phyloP scores from a whole-genome alignment of 2,888 invertebrate genomes.

The Unio delphinus region DNA sequence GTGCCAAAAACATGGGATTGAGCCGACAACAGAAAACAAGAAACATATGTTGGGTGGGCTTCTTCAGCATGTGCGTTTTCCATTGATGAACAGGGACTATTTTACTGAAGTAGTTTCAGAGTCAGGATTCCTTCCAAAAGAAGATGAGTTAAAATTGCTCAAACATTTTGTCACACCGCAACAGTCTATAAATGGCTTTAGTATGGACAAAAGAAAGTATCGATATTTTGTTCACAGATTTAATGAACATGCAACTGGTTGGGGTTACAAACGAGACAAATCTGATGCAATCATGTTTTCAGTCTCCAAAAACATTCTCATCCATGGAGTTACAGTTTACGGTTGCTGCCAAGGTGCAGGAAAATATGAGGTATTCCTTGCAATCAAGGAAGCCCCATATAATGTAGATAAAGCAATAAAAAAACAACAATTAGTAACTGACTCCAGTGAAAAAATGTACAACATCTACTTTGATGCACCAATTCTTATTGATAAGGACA shows the following conservation, averaged over 20 bases:
- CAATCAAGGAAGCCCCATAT: slow-evolving; percentile 7
- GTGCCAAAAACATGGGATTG: slow-evolving; percentile 20
- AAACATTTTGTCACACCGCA: slow-evolving; percentile 19
- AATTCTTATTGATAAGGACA: slow-evolving; percentile 5
- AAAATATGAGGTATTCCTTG: too few relatives aligned
- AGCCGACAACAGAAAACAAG: slow-evolving; percentile 26
- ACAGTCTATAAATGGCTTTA: slow-evolving; percentile 7
- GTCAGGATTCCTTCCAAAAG: slow-evolving; percentile 21
- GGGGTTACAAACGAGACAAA: slow-evolving; percentile 28
- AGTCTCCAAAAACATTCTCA: slow-evolving; percentile 15
- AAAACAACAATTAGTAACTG: slow-evolving; percentile 11
- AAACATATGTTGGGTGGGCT: slow-evolving; percentile 20
- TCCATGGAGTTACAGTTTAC: slow-evolving; percentile 9
- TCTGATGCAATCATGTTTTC: slow-evolving; percentile 18
- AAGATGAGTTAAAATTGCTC: slow-evolving; percentile 62
- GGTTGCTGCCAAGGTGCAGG: too few relatives aligned
- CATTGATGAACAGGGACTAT: slow-evolving; percentile 27
- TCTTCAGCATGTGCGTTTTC: slow-evolving; percentile 37
- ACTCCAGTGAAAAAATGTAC: slow-evolving; percentile 22
- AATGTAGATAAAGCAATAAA: slow-evolving; percentile 4
- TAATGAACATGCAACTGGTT: slow-evolving; percentile 12
- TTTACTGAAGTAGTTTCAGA: slow-evolving; percentile 30
- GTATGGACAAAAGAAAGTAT: slow-evolving; percentile 11
- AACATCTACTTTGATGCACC: slow-evolving; percentile 19
- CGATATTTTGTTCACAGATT: slow-evolving; percentile 17